Base-by-base conservation (phyloP, 2,888 invertebrate genomes). In the Ceriagrion tenellum region DNA sequence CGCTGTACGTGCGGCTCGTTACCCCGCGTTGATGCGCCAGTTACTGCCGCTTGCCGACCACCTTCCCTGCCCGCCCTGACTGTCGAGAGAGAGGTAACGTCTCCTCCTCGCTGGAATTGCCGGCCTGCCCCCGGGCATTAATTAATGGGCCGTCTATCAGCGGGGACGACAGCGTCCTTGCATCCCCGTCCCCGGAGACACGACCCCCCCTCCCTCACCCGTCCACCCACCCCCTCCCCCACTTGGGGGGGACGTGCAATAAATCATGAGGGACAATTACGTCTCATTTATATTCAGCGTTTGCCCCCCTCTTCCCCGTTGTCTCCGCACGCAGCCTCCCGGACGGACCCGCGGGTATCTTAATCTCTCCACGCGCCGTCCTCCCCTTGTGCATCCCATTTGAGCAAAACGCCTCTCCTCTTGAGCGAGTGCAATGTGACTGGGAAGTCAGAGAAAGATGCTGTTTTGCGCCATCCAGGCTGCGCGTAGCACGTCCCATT, bases 81-180 rank as follows among this genome's bases (percentile, higher is more conserved):
- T 35, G 30, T 81, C 47, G 47, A 47, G 47, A 4, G 47, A 4
- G 81, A 81, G 81, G 81, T 81, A 35, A 16, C 35, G 30, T 81
- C 81, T 81, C 81, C 81, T 81, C 81, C n/a, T 35, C 35, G 1
- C 30, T 35, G 81, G 30, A 81, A 81, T 81, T 81, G 81, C 81
- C 35, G 81, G 81, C 81, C 35, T 35, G 13, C 16, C 81, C 30
- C 30, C 16, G 35, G 81, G 81, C 26, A 8, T 81, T 81, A 81
- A 81, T 81, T 30, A 81, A 81, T 81, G 81, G 81, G 81, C 81
- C 81, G 81, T 81, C 81, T 81, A 81, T 81, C 81, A 81, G 81
- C 18, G 10, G 81, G 74, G 81, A 81, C 81, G 81, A 81, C 81
- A 35, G 35, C 81, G 35, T 81, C 35, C 81, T 81, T 81, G 81